Conservation (phyloP, 2,888 invertebrate species). For the Caenorhabditis japonica region DNA sequence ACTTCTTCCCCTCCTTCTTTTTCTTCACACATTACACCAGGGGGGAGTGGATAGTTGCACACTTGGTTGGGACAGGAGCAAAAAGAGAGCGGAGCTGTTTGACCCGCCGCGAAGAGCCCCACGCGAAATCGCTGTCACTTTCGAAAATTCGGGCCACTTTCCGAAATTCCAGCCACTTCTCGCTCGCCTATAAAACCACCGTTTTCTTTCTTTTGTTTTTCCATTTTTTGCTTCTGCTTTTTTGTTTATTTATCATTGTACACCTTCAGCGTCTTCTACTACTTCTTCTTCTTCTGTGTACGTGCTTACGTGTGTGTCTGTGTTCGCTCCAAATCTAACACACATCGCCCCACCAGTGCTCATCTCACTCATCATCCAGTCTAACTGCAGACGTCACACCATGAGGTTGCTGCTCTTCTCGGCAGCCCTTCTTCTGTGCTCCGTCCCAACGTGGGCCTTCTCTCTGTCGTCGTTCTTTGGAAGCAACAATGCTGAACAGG, state of each 20-base stretch:
- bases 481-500: slow-evolving; percentile 33
- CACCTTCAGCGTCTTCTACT: neutral
- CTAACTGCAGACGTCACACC: slow-evolving; percentile 43
- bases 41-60: slow-evolving; percentile 22
- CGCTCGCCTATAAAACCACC: slow-evolving; percentile 1
- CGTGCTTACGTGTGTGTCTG: slow-evolving; percentile 11
- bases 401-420: slow-evolving; percentile 57
- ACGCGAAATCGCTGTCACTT: slow-evolving; percentile 9
- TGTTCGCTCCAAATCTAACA: slow-evolving; percentile 9
- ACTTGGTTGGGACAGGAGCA: too few species aligned
- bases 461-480: slow-evolving; percentile 50
- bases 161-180: slow-evolving; percentile 17
- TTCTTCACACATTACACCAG: slow-evolving; percentile 13
- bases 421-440: slow-evolving; percentile 47
- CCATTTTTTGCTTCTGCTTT: neutral
- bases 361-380: slow-evolving; percentile 10
- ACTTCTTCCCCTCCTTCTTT: slow-evolving; percentile 13
- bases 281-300: slow-evolving; percentile 1
- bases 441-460: slow-evolving; percentile 56
- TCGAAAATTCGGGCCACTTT: slow-evolving; percentile 9
- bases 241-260: too few species aligned
- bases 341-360: slow-evolving; percentile 21
- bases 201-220: slow-evolving; percentile 18
- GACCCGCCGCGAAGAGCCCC: too few species aligned
- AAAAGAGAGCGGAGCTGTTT: too few species aligned